Evolutionary conservation across 2,113 vertebrate species (phyloP), one percentile per base, ranked within the genome.

Genomic region (Promerops cafer): DNA sequence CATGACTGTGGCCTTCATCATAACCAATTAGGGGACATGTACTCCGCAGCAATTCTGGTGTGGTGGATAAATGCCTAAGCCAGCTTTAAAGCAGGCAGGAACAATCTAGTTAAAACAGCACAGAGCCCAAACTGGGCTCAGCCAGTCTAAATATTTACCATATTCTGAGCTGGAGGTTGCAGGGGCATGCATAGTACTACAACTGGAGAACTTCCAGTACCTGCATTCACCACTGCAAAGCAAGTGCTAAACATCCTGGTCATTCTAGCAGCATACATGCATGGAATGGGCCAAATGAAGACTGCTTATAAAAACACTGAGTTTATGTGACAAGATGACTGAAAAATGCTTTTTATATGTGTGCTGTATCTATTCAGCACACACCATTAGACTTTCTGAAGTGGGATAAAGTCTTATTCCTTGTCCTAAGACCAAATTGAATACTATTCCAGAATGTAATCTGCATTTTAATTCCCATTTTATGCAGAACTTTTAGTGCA

Each of bases 141-240:
- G 89, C 52, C 83, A 92, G 83, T 94, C 91, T 90, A 96, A 97
- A 95, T 97, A 97, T 97, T 96, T 97, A 96, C 77, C 52, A 13
- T 81, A 13, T 64, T 60, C 56, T 59, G 60, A 94, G 72, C 69
- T 81, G 42, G 89, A 94, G 39, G 72, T 68, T 94, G 91, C 86
- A 81, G 77, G 60, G 60, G 47, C 69, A 78, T 28, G 65, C 76
- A 78, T 33, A 50, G 44, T 87, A 94, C 91, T 79, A 84, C 17
- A 19, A 5, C 9, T 70, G 83, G 89, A 95, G 86, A 89, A 89
- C 83, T 93, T 92, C 83, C 94, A 97, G 80, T 72, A 80, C 92
- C 86, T 92, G 65, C 86, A 88, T 30, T 86, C 83, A 83, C 59
- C 79, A 50, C 71, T 77, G 88, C 61, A 92, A 66, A 81, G 83